Evolutionary conservation across 2,888 invertebrate species (phyloP).

Genomic region (Oscheius sp.): DNA sequence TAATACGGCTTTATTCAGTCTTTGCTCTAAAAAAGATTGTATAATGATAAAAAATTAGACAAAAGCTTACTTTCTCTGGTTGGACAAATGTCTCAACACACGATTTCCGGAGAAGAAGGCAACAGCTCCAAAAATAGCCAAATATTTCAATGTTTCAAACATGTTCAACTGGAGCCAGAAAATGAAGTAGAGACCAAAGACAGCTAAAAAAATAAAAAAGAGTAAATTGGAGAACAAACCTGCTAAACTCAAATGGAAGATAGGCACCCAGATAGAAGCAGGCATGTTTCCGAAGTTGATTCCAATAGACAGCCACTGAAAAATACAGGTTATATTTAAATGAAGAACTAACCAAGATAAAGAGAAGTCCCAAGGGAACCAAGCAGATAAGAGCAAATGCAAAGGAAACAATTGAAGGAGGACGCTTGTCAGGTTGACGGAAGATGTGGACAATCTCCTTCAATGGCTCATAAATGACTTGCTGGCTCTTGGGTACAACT

Average conservation of each 20-base stretch:
- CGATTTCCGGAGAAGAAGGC: conserved; percentile 94
- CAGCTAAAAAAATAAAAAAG: conserved; percentile 78
- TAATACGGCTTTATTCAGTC: conserved; percentile 4
- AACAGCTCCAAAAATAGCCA: conserved; percentile 85
- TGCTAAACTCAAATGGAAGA: conserved; percentile 90
- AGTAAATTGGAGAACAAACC: conserved; percentile 75
- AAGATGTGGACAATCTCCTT: conserved; percentile 82
- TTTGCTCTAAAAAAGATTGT: conserved; percentile 18
- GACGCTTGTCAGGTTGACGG: conserved; percentile 90
- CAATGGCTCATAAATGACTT: conserved; percentile 62
- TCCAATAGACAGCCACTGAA: conserved; percentile 85
- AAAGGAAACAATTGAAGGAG: conserved; percentile 87
- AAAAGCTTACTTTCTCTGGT: conserved; percentile 44
- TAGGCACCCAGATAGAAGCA: conserved; percentile 83
- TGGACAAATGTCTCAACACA: conserved; percentile 78
- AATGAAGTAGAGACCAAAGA: conserved; percentile 86
- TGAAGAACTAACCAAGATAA: conserved; percentile 79
- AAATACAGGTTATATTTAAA: conserved; percentile 2
- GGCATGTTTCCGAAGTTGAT: conserved; percentile 88
- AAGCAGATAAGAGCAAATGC: conserved; percentile 87
- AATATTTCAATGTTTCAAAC: conserved; percentile 92
- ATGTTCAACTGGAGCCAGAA: conserved; percentile 95
- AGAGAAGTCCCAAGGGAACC: conserved; percentile 85
- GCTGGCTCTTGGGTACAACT: conserved; percentile 67
- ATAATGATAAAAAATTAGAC: not conserved